These are phyloP conservation scores for Amphiprion ocellaris DNA, from an alignment of 2,113 vertebrate species.

Conservation along the genomic window DNA sequence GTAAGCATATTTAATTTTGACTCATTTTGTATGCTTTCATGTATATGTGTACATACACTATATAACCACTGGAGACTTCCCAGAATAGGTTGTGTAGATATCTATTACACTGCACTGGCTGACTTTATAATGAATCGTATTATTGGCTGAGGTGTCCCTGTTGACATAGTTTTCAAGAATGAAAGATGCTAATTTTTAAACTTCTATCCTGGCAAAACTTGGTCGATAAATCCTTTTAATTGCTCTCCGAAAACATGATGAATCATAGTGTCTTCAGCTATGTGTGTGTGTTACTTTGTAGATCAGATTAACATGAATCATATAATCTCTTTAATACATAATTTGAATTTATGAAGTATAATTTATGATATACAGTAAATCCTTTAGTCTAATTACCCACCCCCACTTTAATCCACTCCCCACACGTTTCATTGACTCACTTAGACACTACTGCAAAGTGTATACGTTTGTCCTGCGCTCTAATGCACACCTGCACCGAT, in stretches of 20 bases:
- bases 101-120: too few relatives aligned
- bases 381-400: background rate
- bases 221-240: background rate
- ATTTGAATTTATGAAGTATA: conserved; percentile 33
- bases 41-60: background rate
- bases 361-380: conserved; percentile 22
- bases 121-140: too few relatives aligned
- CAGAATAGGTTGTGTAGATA: too few relatives aligned
- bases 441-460: background rate
- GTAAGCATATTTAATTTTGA: conserved; percentile 41
- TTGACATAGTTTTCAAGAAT: too few relatives aligned
- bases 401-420: conserved; percentile 7
- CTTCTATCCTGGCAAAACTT: background rate
- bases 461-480: background rate
- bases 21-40: conserved; percentile 13
- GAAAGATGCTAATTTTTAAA: too few relatives aligned
- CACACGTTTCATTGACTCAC: background rate
- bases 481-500: conserved; percentile 5
- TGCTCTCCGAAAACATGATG: too few relatives aligned
- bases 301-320: conserved; percentile 27
- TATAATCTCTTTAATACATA: conserved; percentile 36
- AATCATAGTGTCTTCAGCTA: background rate
- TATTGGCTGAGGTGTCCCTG: too few relatives aligned
- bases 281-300: background rate
- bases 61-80: background rate